Evolutionary conservation across 2,113 vertebrate species (phyloP).

Genomic region (Mohoua ochrocephala): DNA sequence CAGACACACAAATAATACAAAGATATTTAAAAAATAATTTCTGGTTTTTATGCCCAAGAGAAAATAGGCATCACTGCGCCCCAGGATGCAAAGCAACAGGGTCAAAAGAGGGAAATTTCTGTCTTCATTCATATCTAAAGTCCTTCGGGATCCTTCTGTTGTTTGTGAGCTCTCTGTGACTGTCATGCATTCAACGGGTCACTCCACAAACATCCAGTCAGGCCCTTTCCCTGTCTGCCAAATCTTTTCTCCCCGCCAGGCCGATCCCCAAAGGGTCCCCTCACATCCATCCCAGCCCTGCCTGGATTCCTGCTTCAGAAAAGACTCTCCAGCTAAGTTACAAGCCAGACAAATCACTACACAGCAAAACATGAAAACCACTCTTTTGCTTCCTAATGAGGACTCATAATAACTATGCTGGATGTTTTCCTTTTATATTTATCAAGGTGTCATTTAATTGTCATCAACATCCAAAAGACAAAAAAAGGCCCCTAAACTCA

Average conservation of each 20-base stretch:
- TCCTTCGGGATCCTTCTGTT: neutral
- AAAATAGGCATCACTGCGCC: neutral
- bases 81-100: neutral
- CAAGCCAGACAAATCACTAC: conserved; percentile 52
- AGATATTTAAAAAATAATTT: neutral
- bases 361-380: conserved; percentile 49
- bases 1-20: fast-evolving
- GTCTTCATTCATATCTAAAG: neutral
- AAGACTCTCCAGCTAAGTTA: neutral
- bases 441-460: conserved; percentile 67
- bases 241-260: neutral
- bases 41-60: neutral
- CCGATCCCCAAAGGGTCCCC: neutral
- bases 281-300: neutral
- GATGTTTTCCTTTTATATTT: conserved; percentile 34
- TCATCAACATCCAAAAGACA: conserved; percentile 28
- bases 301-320: neutral
- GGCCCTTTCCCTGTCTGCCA: neutral
- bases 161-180: neutral
- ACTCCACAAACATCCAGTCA: neutral
- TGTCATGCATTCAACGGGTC: neutral
- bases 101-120: neutral
- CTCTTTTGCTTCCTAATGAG: conserved; percentile 60
- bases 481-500: conserved; percentile 7
- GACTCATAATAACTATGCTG: conserved; percentile 18